Conservation (phyloP, 92 coral and sea anemone genomes). For the Bergia sp. region DNA sequence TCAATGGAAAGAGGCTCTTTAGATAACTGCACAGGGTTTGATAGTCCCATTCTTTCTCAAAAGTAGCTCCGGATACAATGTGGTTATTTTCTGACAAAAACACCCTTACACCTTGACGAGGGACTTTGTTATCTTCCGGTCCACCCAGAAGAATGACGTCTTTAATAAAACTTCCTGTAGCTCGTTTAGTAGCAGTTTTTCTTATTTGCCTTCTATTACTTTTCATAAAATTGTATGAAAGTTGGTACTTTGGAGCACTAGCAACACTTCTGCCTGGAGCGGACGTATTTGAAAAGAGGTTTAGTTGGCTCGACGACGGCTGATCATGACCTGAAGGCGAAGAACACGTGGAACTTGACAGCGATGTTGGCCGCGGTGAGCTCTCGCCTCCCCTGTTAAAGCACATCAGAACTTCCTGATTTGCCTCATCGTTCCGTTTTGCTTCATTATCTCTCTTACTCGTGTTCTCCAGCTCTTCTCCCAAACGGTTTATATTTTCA, state of each 20-base stretch:
- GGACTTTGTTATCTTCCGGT: not conserved
- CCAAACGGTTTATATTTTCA: too few relatives aligned
- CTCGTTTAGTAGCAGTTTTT: not conserved
- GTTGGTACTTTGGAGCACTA: not conserved
- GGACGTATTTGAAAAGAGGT: not conserved
- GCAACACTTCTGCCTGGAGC: not conserved
- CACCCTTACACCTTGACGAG: too few relatives aligned
- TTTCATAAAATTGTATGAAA: slow-evolving; percentile 21
- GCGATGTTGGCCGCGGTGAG: not conserved
- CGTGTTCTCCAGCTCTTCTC: too few relatives aligned
- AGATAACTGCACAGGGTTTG: slow-evolving; percentile 35
- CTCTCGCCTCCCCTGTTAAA: slow-evolving; percentile 8
- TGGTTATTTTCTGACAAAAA: too few relatives aligned
- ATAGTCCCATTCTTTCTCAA: slow-evolving; percentile 52
- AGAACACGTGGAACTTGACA: not conserved
- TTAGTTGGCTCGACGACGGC: not conserved
- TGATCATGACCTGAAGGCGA: too few relatives aligned
- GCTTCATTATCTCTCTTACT: too few relatives aligned
- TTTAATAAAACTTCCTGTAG: slow-evolving; percentile 43
- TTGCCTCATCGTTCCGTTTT: not conserved
- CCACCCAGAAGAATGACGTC: slow-evolving; percentile 57
- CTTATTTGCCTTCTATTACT: not conserved
- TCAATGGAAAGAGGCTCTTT: slow-evolving; percentile 50
- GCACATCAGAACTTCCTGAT: slow-evolving; percentile 1
- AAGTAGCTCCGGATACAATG: too few relatives aligned